Evolutionary conservation across 2,888 invertebrate species (phyloP), one percentile per base, ranked within the genome.

Genomic region (Nudaria mundana): DNA sequence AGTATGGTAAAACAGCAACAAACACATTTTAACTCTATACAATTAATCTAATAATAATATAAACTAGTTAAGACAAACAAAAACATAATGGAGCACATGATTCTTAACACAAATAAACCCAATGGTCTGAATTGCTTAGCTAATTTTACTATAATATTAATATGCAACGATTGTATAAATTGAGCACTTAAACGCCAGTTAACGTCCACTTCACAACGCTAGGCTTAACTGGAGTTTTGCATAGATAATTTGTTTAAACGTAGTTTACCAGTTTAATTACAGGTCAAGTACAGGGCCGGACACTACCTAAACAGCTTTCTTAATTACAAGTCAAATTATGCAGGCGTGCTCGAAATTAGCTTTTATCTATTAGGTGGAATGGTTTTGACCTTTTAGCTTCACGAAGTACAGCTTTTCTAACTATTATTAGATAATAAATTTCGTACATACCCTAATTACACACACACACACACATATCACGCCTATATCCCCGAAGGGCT

Each of bases 241-340:
- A 71, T 65, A 69, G 72, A 72, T 71, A 76, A 81, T 81, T 81
- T 82, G 71, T 76, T 72, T 75, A 73, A 79, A 70, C 63, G 67
- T 69, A 71, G 72, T 76, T 79, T 67, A 70, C 63, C 72, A 76
- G 71, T 76, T 77, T 63, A 70, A 72, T 67, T 63, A 65, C 56
- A 65, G 74, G 73, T 76, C 76, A 76, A 81, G 66, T 63, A 66
- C 60, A 64, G 65, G 70, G 56, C 44, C 50, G 47, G 65, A 34
- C 26, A 56, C 57, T 61, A 59, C 57, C 66, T 66, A 62, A 66
- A 66, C 71, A 32, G 70, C 70, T 74, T 71, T 73, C 72, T 73
- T 80, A 77, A 81, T 80, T 76, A 76, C 71, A 61, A 59, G 56
- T 57, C 69, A 66, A 75, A 77, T 76, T 76, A 77, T 74, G 58